Percentiles rank a stretch among this genome's conserved stretches.
Evolutionary conservation across 1,140 invertebrate species (phyloP).

Genomic region (Drepana arcuata): DNA sequence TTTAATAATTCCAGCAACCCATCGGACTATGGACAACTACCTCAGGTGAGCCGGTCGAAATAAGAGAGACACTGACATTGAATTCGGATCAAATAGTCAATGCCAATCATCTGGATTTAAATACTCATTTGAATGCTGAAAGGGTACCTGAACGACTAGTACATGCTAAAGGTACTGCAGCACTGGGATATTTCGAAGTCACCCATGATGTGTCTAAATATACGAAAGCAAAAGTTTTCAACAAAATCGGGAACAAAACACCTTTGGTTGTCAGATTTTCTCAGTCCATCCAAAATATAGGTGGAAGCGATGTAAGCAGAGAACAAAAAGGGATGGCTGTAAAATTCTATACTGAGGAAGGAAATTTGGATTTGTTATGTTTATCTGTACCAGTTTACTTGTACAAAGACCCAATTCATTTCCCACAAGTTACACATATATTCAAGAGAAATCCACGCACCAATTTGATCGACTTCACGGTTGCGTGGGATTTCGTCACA

Average conservation of each 20-base stretch:
- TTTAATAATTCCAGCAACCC: slow-evolving; percentile 51
- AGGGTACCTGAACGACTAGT: slow-evolving; percentile 95
- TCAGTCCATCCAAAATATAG: slow-evolving; percentile 86
- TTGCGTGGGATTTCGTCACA: slow-evolving; percentile 91
- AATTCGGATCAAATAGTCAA: slow-evolving; percentile 79
- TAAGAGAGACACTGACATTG: slow-evolving; percentile 74
- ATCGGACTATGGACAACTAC: slow-evolving; percentile 72
- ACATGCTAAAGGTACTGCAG: slow-evolving; percentile 94
- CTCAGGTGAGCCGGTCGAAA: slow-evolving; percentile 79
- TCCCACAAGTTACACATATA: slow-evolving; percentile 72
- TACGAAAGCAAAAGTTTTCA: slow-evolving; percentile 87
- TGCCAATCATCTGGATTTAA: slow-evolving; percentile 84
- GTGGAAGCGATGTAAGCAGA: slow-evolving; percentile 82
- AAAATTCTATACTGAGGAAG: slow-evolving; percentile 83
- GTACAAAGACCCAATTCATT: slow-evolving; percentile 77
- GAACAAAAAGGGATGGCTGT: slow-evolving; percentile 79
- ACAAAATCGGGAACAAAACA: slow-evolving; percentile 87
- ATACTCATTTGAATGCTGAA: slow-evolving; percentile 89
- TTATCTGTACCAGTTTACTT: slow-evolving; percentile 81
- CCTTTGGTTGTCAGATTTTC: slow-evolving; percentile 81
- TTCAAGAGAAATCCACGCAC: slow-evolving; percentile 80
- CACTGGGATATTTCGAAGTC: slow-evolving; percentile 95
- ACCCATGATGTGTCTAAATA: slow-evolving; percentile 93
- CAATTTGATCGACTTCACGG: slow-evolving; percentile 80
- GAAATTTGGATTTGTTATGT: slow-evolving; percentile 81